phyloP scores from a whole-genome alignment of 1,140 invertebrate genomes.

The Cardiocondyla obscurior region DNA sequence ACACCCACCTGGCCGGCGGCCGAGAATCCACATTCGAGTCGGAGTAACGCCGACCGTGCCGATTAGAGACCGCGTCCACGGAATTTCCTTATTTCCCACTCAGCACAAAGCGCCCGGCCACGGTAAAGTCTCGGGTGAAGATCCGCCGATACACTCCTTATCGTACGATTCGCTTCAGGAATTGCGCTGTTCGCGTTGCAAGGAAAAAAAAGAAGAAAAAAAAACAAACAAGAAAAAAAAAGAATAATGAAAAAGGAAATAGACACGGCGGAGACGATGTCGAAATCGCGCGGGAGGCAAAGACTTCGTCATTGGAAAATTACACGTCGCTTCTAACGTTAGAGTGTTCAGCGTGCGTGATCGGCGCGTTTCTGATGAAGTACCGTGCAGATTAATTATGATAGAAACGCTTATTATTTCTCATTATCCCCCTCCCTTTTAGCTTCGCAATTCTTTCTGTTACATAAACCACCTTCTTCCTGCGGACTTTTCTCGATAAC shows the following conservation, averaged over 20 bases:
- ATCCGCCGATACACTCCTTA: slow-evolving; percentile 29
- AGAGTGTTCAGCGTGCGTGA: background rate
- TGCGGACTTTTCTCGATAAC: background rate
- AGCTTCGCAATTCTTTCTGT: slow-evolving; percentile 5
- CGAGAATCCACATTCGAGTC: slow-evolving; percentile 64
- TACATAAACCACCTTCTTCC: background rate
- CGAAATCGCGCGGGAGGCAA: slow-evolving; percentile 30
- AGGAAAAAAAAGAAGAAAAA: background rate
- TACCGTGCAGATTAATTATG: slow-evolving; percentile 31
- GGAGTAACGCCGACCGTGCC: slow-evolving; percentile 41
- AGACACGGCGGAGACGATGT: slow-evolving; percentile 17
- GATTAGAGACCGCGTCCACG: slow-evolving; percentile 46
- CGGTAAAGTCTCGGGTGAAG: background rate
- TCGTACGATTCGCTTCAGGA: slow-evolving; percentile 27
- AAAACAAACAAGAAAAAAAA: background rate
- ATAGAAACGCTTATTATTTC: background rate
- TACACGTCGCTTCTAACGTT: background rate
- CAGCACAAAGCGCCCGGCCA: slow-evolving; percentile 14
- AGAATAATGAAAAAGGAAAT: slow-evolving; percentile 5
- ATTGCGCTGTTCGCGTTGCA: slow-evolving; percentile 14
- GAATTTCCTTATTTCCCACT: slow-evolving; percentile 58
- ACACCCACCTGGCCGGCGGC: slow-evolving; percentile 65
- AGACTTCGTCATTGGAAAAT: slow-evolving; percentile 36
- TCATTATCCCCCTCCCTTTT: too few species aligned
- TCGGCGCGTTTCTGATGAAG: slow-evolving; percentile 7